These are phyloP conservation scores for Prorops nasuta DNA, from an alignment of 1,140 invertebrate genomes.

Conservation along the genomic window DNA sequence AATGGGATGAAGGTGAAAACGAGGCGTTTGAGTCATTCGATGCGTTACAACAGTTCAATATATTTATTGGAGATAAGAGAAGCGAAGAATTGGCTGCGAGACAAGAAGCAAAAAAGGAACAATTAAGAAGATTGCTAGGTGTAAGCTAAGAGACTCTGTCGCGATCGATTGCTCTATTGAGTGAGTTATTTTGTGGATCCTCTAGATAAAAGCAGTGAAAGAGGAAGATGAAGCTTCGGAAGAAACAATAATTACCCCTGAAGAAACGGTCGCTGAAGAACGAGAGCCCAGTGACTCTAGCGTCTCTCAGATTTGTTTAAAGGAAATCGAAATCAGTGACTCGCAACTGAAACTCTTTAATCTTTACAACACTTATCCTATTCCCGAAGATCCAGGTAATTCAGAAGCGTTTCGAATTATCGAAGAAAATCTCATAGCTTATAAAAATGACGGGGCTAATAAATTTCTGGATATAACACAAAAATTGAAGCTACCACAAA, in stretches of 20 bases:
- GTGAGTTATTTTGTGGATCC: too few species aligned
- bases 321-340: conserved; percentile 31
- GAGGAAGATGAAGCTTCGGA: conserved; percentile 14
- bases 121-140: conserved; percentile 17
- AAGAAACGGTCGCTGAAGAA: conserved; percentile 11
- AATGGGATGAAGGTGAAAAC: neutral
- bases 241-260: conserved; percentile 25
- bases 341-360: conserved; percentile 25
- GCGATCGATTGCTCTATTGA: neutral
- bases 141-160: too few species aligned
- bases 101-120: conserved; percentile 7
- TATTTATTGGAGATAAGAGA: neutral
- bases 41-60: too few species aligned
- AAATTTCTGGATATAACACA: conserved; percentile 35
- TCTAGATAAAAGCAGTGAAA: conserved; percentile 5
- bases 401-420: conserved; percentile 32
- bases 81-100: neutral
- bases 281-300: conserved; percentile 9
- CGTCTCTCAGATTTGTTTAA: conserved; percentile 22
- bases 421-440: conserved; percentile 14
- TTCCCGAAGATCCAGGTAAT: conserved; percentile 34
- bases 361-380: conserved; percentile 18
- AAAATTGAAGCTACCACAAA: conserved; percentile 25
- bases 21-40: too few species aligned
- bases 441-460: conserved; percentile 30